phyloP scores from a whole-genome alignment of 2,113 vertebrate species.

The Brienomyrus brachyistius region DNA sequence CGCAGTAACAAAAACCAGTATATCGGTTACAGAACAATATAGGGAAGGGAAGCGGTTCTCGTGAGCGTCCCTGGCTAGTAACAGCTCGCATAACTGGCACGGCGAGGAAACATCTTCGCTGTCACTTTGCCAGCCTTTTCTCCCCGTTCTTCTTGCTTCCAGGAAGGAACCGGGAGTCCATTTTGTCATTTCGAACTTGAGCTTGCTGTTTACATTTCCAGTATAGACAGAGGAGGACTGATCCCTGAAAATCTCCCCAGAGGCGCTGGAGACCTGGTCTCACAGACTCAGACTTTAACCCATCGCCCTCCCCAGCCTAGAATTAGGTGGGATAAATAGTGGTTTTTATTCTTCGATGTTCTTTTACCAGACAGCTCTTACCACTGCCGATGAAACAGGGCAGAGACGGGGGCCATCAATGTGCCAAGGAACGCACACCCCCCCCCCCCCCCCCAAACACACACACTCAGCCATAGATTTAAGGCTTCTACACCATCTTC shows the following conservation, averaged over 20 bases:
- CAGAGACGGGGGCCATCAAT: not conserved
- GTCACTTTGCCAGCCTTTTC: constrained; percentile 17
- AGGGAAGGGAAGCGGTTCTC: not conserved
- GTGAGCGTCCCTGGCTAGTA: not conserved
- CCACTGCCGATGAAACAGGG: not conserved
- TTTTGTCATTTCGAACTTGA: constrained; percentile 34
- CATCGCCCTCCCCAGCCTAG: constrained; percentile 30
- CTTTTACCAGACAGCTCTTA: not conserved
- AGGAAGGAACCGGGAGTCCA: constrained; percentile 10
- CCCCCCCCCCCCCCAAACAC: constrained; percentile 12
- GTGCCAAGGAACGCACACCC: not conserved
- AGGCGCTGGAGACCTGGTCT: constrained; percentile 30
- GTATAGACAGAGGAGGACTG: constrained; percentile 37
- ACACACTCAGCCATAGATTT: constrained; percentile 11
- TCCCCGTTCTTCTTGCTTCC: constrained; percentile 22
- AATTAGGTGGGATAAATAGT: not conserved
- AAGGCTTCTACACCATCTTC: not conserved
- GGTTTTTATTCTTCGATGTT: not conserved
- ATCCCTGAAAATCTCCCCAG: constrained; percentile 42
- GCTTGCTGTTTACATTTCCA: constrained; percentile 44
- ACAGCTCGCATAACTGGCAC: not conserved
- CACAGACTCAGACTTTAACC: constrained; percentile 46
- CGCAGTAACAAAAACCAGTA: not conserved
- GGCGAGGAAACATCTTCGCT: constrained; percentile 19
- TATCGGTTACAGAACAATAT: not conserved